Evolutionary conservation across 2,113 vertebrate species (phyloP).

Genomic region (Gnathochromis pfefferi): DNA sequence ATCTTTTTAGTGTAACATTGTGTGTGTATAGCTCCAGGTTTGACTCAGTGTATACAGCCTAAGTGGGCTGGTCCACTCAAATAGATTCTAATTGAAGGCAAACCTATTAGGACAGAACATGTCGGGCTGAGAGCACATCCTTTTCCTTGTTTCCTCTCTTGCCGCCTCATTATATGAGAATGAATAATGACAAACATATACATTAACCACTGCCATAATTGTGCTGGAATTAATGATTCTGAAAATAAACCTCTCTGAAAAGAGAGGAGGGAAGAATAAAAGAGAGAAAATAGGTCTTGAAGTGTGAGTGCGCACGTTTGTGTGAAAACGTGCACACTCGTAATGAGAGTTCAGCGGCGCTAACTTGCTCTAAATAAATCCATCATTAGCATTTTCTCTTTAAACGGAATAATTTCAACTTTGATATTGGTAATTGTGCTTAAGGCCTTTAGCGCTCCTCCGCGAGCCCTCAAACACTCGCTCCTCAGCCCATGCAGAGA

Average conservation of each 20-base stretch:
- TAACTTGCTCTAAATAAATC: conserved; percentile 56
- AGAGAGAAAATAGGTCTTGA: conserved; percentile 49
- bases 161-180: conserved; percentile 33
- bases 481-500: conserved; percentile 25
- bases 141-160: conserved; percentile 8
- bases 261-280: neutral
- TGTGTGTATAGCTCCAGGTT: neutral
- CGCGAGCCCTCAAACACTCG: neutral
- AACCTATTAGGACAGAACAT: conserved; percentile 20
- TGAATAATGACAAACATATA: conserved; percentile 48
- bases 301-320: neutral
- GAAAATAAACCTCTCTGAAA: conserved; percentile 39
- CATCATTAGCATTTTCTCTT: conserved; percentile 57
- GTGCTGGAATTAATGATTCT: conserved; percentile 36
- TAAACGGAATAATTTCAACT: conserved; percentile 64
- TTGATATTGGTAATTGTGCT: conserved; percentile 64
- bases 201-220: conserved; percentile 36
- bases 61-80: neutral
- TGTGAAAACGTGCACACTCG: neutral
- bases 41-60: neutral
- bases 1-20: neutral
- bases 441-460: conserved; percentile 36
- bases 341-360: conserved; percentile 36
- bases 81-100: conserved; percentile 28
- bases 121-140: conserved; percentile 5